Conservation (phyloP, 2,888 invertebrate species). For the Troilus luridus region DNA sequence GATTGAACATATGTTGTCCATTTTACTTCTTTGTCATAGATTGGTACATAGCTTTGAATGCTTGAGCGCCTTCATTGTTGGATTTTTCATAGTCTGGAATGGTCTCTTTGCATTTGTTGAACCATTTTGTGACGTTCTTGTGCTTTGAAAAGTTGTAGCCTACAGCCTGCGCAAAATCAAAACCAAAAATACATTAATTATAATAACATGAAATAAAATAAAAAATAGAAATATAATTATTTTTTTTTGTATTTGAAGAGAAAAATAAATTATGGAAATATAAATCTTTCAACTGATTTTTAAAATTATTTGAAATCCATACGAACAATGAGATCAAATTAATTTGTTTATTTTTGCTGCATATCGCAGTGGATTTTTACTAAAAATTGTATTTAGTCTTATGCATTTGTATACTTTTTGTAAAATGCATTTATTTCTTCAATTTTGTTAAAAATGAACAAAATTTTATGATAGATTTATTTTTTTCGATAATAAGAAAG, state of each 20-base stretch:
- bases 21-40: slow-evolving; percentile 65
- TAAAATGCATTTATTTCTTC: too few relatives aligned
- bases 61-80: slow-evolving; percentile 67
- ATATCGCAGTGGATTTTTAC: too few relatives aligned
- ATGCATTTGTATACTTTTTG: too few relatives aligned
- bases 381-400: background rate
- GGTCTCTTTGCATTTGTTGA: slow-evolving; percentile 73
- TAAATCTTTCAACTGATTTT: background rate
- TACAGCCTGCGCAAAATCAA: slow-evolving; percentile 68
- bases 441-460: background rate
- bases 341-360: too few relatives aligned
- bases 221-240: too few relatives aligned
- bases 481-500: background rate
- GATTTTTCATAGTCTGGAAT: slow-evolving; percentile 74
- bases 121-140: slow-evolving; percentile 78
- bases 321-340: too few relatives aligned
- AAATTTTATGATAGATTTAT: background rate
- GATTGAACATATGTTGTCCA: background rate
- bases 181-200: too few relatives aligned
- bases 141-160: slow-evolving; percentile 79
- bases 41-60: slow-evolving; percentile 65
- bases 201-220: background rate
- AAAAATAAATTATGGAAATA: background rate
- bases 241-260: too few relatives aligned
- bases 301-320: too few relatives aligned